These are phyloP conservation scores for Subanguina moxae DNA, from an alignment of 1,140 invertebrate genomes.

Conservation along the genomic window DNA sequence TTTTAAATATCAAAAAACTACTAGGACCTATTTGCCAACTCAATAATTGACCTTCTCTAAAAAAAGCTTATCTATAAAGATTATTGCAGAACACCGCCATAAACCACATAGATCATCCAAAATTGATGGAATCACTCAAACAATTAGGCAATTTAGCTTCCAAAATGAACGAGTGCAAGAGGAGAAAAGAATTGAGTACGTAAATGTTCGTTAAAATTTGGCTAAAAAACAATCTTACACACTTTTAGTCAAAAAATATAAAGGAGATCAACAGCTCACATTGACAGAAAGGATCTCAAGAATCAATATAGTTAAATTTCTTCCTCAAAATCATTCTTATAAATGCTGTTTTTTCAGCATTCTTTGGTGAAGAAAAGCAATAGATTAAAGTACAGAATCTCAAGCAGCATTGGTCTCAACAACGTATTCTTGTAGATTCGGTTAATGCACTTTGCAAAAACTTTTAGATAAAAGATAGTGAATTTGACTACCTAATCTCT, in stretches of 20 bases:
- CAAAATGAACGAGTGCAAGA: slow-evolving; percentile 54
- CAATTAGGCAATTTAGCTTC: slow-evolving; percentile 47
- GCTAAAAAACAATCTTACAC: neutral
- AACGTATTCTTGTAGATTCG: no score
- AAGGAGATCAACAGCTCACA: slow-evolving; percentile 25
- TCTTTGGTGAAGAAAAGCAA: slow-evolving; percentile 48
- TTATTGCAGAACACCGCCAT: slow-evolving; percentile 35
- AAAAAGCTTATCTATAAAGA: no score
- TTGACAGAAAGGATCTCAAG: slow-evolving; percentile 30
- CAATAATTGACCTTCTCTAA: no score
- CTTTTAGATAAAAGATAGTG: slow-evolving; percentile 36
- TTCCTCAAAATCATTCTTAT: no score
- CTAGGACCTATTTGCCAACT: no score
- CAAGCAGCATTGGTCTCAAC: slow-evolving; percentile 34
- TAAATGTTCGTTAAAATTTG: neutral
- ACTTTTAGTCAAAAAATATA: slow-evolving; percentile 39
- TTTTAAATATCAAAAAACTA: no score
- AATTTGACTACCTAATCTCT: slow-evolving; percentile 38
- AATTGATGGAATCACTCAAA: slow-evolving; percentile 47
- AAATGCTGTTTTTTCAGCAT: slow-evolving; percentile 15
- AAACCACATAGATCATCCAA: slow-evolving; percentile 52
- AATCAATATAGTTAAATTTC: slow-evolving; percentile 22
- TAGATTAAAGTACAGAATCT: slow-evolving; percentile 45
- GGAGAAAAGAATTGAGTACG: slow-evolving; percentile 51
- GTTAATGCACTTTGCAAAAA: no score